Evolutionary conservation across 2,888 invertebrate genomes (phyloP).

Genomic region (Hydraecia micacea): DNA sequence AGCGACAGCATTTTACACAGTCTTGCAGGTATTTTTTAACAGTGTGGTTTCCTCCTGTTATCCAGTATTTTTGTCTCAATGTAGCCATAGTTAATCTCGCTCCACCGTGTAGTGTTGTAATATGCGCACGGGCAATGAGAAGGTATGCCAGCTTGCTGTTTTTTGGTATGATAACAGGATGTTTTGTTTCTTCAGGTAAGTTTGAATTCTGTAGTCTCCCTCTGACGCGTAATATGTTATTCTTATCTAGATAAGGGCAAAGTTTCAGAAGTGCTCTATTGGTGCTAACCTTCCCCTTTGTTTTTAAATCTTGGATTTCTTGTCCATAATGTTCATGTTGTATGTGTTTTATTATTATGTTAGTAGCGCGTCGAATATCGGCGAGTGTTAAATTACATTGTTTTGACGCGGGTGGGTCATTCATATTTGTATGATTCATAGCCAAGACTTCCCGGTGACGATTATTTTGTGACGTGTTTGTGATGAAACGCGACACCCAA

Average conservation of each 20-base stretch:
- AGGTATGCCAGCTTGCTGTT: not conserved
- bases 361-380: too few species aligned
- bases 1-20: not conserved
- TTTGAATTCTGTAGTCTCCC: not conserved
- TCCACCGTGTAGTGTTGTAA: not conserved
- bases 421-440: too few species aligned
- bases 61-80: conserved; percentile 5
- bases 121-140: not conserved
- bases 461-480: too few species aligned
- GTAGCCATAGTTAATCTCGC: conserved; percentile 4
- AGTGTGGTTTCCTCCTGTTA: conserved; percentile 9
- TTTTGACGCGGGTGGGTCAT: too few species aligned
- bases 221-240: too few species aligned
- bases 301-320: not conserved
- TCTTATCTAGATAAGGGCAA: too few species aligned
- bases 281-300: too few species aligned
- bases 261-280: too few species aligned
- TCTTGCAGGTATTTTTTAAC: conserved; percentile 1
- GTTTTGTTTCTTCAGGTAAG: conserved; percentile 9
- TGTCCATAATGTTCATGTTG: not conserved
- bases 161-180: not conserved
- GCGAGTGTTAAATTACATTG: too few species aligned
- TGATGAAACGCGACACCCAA: too few species aligned
- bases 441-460: too few species aligned
- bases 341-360: too few species aligned